phyloP scores from a whole-genome alignment of 30 jellyfish, hydroid and myxozoan species.

The Hydractinia echinata region DNA sequence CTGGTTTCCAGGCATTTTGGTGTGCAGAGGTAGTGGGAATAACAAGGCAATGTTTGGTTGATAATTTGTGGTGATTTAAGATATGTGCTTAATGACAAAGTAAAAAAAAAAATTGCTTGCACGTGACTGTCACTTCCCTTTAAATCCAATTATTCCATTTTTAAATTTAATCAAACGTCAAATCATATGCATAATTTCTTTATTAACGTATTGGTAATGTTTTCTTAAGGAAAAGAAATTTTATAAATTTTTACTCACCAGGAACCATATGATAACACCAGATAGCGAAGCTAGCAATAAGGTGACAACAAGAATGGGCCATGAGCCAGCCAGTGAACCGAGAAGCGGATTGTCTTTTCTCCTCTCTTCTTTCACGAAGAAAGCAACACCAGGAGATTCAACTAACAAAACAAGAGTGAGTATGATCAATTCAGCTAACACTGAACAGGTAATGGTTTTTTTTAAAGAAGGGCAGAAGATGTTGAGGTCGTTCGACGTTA shows the following conservation, averaged over 20 bases:
- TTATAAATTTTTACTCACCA: conserved; percentile 47
- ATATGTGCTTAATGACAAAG: too few species aligned
- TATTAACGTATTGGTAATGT: background rate
- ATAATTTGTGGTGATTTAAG: too few species aligned
- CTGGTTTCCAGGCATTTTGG: too few species aligned
- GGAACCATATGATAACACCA: conserved; percentile 89
- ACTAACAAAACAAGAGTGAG: conserved; percentile 27
- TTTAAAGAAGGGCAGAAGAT: background rate
- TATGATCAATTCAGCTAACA: background rate
- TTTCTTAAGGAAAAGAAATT: background rate
- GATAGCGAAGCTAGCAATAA: conserved; percentile 78
- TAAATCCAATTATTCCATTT: too few species aligned
- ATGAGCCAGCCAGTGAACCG: conserved; percentile 76
- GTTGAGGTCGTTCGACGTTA: background rate
- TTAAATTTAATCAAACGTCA: too few species aligned
- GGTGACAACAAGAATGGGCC: conserved; percentile 95
- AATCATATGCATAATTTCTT: too few species aligned
- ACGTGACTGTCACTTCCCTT: too few species aligned
- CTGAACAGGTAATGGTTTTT: background rate
- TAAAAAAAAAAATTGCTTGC: too few species aligned
- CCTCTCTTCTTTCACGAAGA: conserved; percentile 65
- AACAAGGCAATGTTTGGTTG: too few species aligned
- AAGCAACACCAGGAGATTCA: conserved; percentile 96
- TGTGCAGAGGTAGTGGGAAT: too few species aligned
- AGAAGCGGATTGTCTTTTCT: conserved; percentile 59